Conservation (phyloP, 2,797 vertebrate species). For the Parambassis ranga region DNA sequence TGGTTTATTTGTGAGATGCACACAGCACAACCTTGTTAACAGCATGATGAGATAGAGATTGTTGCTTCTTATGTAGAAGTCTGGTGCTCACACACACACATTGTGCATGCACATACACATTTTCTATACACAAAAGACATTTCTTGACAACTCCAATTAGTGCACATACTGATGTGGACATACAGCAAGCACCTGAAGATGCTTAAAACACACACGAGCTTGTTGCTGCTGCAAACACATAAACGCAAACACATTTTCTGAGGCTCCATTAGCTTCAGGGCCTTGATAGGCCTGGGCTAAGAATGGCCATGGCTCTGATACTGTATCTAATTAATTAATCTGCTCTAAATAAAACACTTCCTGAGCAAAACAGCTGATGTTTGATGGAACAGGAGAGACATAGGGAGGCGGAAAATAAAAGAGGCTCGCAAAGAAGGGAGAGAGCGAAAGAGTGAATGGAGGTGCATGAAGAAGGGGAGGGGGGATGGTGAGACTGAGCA, state of each 20-base stretch:
- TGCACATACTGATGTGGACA: not conserved
- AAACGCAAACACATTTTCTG: conserved; percentile 6
- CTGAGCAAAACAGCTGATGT: conserved; percentile 47
- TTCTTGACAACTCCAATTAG: conserved; percentile 46
- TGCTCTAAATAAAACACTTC: conserved; percentile 62
- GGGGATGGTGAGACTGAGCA: not conserved
- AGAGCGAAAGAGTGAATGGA: not conserved
- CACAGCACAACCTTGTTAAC: conserved; percentile 52
- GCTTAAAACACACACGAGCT: conserved; percentile 14
- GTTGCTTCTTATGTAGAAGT: conserved; percentile 31
- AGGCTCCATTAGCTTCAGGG: conserved; percentile 19
- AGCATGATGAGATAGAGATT: conserved; percentile 16
- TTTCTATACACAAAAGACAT: conserved; percentile 5
- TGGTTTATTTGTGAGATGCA: conserved; percentile 39
- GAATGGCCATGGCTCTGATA: conserved; percentile 36
- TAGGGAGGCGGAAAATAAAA: not conserved
- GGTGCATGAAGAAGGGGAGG: not conserved
- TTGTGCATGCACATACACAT: not conserved
- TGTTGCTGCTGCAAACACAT: not conserved
- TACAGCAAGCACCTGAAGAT: conserved; percentile 33
- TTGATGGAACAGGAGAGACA: conserved; percentile 19
- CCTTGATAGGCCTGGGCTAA: conserved; percentile 34
- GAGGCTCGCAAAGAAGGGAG: conserved; percentile 4
- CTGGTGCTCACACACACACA: not conserved
- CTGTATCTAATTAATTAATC: conserved; percentile 70